Evolutionary conservation across 2,888 invertebrate genomes (phyloP).

Genomic region (Trimorus sp.): DNA sequence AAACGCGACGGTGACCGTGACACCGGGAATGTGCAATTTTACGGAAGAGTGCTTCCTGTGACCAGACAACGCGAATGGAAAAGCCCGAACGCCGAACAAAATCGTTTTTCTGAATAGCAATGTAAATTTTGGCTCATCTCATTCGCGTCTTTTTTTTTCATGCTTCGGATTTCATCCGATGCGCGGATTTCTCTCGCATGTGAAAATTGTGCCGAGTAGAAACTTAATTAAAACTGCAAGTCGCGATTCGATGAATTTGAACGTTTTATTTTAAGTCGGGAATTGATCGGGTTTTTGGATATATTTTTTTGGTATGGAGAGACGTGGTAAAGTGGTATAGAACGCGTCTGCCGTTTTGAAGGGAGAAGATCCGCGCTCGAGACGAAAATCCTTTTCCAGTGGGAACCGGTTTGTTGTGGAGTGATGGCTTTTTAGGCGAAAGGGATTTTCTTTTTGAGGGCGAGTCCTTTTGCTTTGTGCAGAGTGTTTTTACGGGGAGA

Average conservation of each 20-base stretch:
- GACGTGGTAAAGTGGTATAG: too few relatives aligned
- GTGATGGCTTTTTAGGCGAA: too few relatives aligned
- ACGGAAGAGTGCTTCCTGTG: constrained; percentile 35
- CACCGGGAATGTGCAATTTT: constrained; percentile 36
- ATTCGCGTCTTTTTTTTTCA: not conserved
- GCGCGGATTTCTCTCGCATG: constrained; percentile 20
- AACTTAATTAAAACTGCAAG: constrained; percentile 46
- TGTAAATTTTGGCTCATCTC: not conserved
- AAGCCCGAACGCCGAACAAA: constrained; percentile 10
- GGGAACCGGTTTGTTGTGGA: too few relatives aligned
- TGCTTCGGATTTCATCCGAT: not conserved
- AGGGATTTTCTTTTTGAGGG: not conserved
- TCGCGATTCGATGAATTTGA: not conserved
- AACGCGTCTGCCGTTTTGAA: too few relatives aligned
- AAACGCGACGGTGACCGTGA: constrained; percentile 38
- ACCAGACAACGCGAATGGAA: constrained; percentile 21
- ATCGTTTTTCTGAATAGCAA: not conserved
- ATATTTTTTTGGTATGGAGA: too few relatives aligned
- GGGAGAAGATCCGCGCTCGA: too few relatives aligned
- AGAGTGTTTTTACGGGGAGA: too few relatives aligned
- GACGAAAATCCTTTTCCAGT: too few relatives aligned
- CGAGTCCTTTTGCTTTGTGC: too few relatives aligned
- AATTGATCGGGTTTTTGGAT: too few relatives aligned
- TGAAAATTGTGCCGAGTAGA: constrained; percentile 39
- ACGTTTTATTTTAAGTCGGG: too few relatives aligned